These are phyloP conservation scores for Cossypha caffra DNA, from an alignment of 2,797 vertebrate species.

Conservation along the genomic window DNA sequence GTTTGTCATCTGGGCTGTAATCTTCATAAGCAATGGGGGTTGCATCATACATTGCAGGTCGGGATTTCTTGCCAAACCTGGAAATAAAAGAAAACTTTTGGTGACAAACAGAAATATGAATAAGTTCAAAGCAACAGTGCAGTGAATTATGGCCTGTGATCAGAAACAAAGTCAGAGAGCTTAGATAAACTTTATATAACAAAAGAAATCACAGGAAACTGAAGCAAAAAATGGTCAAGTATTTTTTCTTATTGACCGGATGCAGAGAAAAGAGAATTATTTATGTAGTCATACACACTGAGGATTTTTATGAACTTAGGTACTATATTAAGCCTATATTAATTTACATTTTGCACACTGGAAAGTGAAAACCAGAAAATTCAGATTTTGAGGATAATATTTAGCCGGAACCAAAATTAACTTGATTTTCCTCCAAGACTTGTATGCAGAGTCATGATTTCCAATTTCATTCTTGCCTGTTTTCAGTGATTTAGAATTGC, in stretches of 20 bases:
- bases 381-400: neutral
- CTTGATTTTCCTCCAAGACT: neutral
- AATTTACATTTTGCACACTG: neutral
- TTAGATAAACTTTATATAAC: neutral
- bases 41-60: slow-evolving; percentile 97
- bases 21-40: slow-evolving; percentile 97
- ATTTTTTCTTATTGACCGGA: neutral
- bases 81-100: slow-evolving; percentile 14
- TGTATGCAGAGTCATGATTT: neutral
- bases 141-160: neutral
- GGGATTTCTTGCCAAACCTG: slow-evolving; percentile 98
- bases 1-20: slow-evolving; percentile 98
- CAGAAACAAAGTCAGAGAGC: neutral
- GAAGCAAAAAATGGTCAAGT: neutral
- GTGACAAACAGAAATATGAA: slow-evolving; percentile 1
- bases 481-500: neutral
- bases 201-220: neutral
- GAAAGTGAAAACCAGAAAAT: neutral
- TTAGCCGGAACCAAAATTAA: neutral
- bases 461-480: neutral
- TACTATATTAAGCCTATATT: neutral
- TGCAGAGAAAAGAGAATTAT: neutral
- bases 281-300: neutral
- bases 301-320: neutral
- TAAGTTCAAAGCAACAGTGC: neutral